Base-by-base conservation (phyloP, 2,113 vertebrate genomes). In the Tyrannus savana region DNA sequence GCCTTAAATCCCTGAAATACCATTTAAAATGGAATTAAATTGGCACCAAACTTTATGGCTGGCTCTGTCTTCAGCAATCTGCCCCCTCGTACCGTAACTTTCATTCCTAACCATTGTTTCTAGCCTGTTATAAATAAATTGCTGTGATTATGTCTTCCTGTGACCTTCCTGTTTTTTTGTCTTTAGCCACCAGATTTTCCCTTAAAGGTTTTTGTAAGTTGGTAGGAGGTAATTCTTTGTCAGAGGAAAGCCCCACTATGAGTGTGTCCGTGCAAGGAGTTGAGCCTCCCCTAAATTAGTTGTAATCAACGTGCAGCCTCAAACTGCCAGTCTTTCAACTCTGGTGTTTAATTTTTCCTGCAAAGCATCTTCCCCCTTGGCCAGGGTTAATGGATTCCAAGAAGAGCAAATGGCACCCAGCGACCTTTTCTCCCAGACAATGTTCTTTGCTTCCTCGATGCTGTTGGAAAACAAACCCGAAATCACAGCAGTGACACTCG, bases 51-150 rank as follows among this genome's bases (percentile, higher is more conserved):
- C 31, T 37, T 72, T 15, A 41, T 56, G 83, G 72, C 46, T 96
- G 95, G 85, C 96, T 86, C 87, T 58, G 56, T 64, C 89, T 92
- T 95, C 93, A 81, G 90, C 92, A 93, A 31, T 71, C 88, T 81
- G 52, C 72, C 92, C 92, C 86, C 31, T 12, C 25, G 3, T 37
- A 37, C 19, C 73, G 47, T 41, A 81, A 93, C 79, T 88, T 88
- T 75, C 68, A 47, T 88, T 87, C 92, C 93, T 90, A 41, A 41
- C 90, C 73, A 96, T 97, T 96, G 95, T 95, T 94, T 87, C 63
- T 77, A 49, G 76, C 12, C 53, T 86, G 90, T 83, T 96, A 96
- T 80, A 95, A 96, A 96, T 91, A 86, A 92, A 75, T 84, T 55
- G 35, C 83, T 95, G 59, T 55, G 63, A 81, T 90, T 64, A 46